Evolutionary conservation across 2,888 invertebrate genomes (phyloP), one percentile per base, ranked within the genome.

Genomic region (Nomada ruficornis): DNA sequence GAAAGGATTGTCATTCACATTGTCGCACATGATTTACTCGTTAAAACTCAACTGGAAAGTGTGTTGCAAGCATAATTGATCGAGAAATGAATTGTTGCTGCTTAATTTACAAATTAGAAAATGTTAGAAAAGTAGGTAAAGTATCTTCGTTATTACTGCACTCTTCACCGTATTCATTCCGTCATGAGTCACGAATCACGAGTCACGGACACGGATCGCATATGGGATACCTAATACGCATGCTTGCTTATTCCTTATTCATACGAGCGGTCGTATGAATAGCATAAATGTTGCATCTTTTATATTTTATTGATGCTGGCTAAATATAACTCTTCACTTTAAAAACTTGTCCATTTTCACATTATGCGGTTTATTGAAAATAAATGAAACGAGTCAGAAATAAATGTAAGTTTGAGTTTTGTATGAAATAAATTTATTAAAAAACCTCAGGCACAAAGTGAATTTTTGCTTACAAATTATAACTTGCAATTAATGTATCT

Each of bases 1-100:
- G 82, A 94, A 94, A 0, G 94, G 94, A 87, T 94, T 94, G 78
- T 93, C 91, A 84, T 94, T 92, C 54, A 93, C 83, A 82, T 93
- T 92, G 78, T 93, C 92, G 76, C 90, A 89, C 94, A 94, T 94
- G 57, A 50, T 85, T 82, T 60, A 29, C 18, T 70, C 20, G 63
- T 80, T 82, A 83, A 44, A 71, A 47, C 50, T 44, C 57, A 10
- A 20, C 57, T 54, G 18, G 50, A 36, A 63, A 47, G 13, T 47
- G 26, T 23, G 26, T 18, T 47, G 42, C 2, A n/a, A 67, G 10
- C 69, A 84, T 73, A 73, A 54, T 57, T 64, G 20, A 60, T 68
- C 29, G n/a, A 36, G 36, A 80, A 76, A 59, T 47, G 50, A 62
- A 57, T 55, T 36, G 18, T 15, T 50, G 11, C 10, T 3, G 52